Conservation (phyloP, 2,888 invertebrate species). For the Apamea monoglypha region DNA sequence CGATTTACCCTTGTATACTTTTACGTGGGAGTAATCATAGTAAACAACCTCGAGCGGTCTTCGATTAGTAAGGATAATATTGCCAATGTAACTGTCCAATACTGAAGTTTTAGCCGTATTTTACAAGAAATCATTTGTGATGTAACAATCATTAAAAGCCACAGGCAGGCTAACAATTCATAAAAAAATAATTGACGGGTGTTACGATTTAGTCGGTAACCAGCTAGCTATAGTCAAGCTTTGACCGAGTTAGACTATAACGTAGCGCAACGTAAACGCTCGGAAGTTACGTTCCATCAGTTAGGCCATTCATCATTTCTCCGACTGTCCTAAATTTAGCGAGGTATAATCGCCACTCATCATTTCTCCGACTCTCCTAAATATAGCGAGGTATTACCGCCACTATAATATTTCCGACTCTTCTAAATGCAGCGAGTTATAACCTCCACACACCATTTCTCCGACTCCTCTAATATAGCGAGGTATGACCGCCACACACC, state of each 20-base stretch:
- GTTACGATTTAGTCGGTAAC: slow-evolving; percentile 16
- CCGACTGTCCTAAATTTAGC: neutral
- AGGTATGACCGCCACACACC: neutral
- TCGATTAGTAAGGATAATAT: slow-evolving; percentile 38
- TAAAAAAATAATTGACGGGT: slow-evolving; percentile 35
- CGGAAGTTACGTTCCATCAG: slow-evolving; percentile 2
- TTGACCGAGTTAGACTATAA: slow-evolving; percentile 15
- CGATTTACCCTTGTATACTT: slow-evolving; percentile 44
- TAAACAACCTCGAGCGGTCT: slow-evolving; percentile 29
- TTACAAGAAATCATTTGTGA: slow-evolving; percentile 15
- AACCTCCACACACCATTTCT: neutral
- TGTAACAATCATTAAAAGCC: slow-evolving; percentile 26
- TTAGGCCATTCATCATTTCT: neutral
- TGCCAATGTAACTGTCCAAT: slow-evolving; percentile 19
- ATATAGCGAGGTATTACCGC: neutral
- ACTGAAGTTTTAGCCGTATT: slow-evolving; percentile 12
- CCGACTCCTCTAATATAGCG: neutral
- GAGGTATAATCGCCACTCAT: neutral
- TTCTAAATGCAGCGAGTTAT: neutral
- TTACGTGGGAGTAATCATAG: slow-evolving; percentile 46
- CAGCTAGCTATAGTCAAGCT: neutral
- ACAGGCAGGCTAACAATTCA: slow-evolving; percentile 21
- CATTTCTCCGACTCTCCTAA: neutral
- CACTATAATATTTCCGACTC: neutral
- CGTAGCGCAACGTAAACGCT: slow-evolving; percentile 11